phyloP scores from a whole-genome alignment of 1,140 invertebrate genomes.

The Hestina assimilis region DNA sequence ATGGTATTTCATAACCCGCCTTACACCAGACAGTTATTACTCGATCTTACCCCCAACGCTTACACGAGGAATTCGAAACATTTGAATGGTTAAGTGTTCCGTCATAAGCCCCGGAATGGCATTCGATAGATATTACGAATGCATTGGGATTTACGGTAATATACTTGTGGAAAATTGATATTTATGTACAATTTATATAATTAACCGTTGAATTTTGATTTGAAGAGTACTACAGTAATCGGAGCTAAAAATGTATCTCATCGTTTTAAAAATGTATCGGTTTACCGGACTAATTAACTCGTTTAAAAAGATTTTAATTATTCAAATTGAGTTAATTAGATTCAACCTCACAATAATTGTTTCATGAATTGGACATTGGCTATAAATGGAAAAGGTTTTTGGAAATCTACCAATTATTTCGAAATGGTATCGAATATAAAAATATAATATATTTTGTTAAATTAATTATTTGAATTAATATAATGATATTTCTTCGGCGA shows the following conservation, averaged over 20 bases:
- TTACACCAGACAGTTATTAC: constrained; percentile 60
- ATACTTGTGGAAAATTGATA: background rate
- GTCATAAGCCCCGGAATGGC: constrained; percentile 18
- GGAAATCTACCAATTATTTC: too few relatives aligned
- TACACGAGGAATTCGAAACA: constrained; percentile 38
- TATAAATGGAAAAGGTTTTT: background rate
- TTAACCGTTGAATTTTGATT: too few relatives aligned
- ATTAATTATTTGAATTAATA: too few relatives aligned
- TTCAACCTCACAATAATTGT: background rate
- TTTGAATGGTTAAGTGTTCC: constrained; percentile 33
- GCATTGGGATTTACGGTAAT: background rate
- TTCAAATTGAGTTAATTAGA: constrained; percentile 9
- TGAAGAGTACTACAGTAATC: too few relatives aligned
- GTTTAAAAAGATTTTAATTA: constrained; percentile 1
- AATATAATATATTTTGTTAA: too few relatives aligned
- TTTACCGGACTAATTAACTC: background rate
- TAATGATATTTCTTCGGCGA: too few relatives aligned
- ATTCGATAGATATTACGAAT: constrained; percentile 6
- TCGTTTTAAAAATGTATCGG: constrained; percentile 4
- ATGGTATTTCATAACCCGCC: constrained; percentile 68
- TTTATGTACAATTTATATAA: background rate
- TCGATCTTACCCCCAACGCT: constrained; percentile 40
- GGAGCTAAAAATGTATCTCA: background rate
- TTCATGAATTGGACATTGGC: background rate
- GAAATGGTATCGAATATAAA: too few relatives aligned